These are phyloP conservation scores for Protobothrops flavoviridis DNA, from an alignment of 2,113 vertebrate species.

Conservation along the genomic window DNA sequence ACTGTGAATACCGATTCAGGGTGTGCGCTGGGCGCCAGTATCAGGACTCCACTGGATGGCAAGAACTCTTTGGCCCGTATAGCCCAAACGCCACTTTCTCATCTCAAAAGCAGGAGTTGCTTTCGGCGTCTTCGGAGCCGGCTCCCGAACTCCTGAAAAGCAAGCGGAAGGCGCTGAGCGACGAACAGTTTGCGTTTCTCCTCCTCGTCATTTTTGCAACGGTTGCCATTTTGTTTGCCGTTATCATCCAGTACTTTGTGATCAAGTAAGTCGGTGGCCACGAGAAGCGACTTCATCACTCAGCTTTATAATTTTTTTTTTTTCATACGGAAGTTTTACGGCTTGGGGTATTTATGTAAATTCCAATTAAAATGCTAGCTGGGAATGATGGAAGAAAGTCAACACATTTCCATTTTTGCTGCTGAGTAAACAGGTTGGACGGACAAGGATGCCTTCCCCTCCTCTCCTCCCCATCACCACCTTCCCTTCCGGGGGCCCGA, in stretches of 20 bases:
- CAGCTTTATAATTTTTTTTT: conserved; percentile 29
- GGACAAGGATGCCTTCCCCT: conserved; percentile 39
- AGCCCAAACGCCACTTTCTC: conserved; percentile 71
- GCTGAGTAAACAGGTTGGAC: conserved; percentile 60
- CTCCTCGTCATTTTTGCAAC: conserved; percentile 72
- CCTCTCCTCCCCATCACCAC: background rate
- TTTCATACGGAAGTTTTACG: conserved; percentile 41
- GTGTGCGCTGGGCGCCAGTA: conserved; percentile 73
- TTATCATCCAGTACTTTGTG: conserved; percentile 76
- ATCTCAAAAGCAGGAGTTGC: conserved; percentile 57
- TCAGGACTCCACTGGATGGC: conserved; percentile 60
- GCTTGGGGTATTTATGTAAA: conserved; percentile 63
- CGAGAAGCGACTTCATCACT: conserved; percentile 17
- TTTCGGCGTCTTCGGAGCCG: background rate
- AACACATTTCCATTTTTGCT: conserved; percentile 53
- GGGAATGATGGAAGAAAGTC: conserved; percentile 48
- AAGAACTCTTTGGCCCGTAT: conserved; percentile 73
- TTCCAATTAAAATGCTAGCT: conserved; percentile 53
- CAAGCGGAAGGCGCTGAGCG: conserved; percentile 53
- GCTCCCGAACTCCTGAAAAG: conserved; percentile 34
- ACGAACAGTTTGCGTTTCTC: conserved; percentile 70
- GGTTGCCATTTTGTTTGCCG: conserved; percentile 73
- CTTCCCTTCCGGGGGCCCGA: background rate
- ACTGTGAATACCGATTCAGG: conserved; percentile 68
- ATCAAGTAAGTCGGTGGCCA: conserved; percentile 66